These are phyloP conservation scores for Pharmacophagus antenor DNA, from an alignment of 2,888 invertebrate species.

Conservation along the genomic window DNA sequence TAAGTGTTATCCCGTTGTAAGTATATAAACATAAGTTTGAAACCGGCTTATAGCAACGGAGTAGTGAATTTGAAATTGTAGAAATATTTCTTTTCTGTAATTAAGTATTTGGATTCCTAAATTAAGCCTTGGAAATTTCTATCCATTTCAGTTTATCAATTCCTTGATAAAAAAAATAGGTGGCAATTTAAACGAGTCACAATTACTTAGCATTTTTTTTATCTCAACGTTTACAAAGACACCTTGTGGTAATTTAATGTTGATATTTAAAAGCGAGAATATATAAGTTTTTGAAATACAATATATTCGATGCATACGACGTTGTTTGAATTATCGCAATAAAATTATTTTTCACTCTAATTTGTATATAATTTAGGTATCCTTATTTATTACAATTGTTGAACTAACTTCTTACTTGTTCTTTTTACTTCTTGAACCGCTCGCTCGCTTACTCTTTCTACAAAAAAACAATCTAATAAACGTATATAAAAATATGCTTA, in stretches of 20 bases:
- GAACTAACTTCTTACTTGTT: too few species aligned
- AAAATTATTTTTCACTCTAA: not conserved
- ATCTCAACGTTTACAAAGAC: not conserved
- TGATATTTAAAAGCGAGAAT: not conserved
- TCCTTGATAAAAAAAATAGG: not conserved
- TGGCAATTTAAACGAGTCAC: constrained; percentile 1
- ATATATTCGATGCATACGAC: not conserved
- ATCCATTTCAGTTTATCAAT: not conserved
- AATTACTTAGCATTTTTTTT: not conserved
- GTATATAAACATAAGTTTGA: too few species aligned
- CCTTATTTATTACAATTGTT: not conserved
- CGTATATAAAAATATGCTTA: too few species aligned
- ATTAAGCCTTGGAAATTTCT: not conserved
- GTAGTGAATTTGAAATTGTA: not conserved
- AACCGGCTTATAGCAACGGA: not conserved
- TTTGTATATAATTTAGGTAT: not conserved
- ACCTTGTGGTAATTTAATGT: not conserved
- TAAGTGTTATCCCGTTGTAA: not conserved
- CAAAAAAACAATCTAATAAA: too few species aligned
- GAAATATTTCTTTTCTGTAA: not conserved
- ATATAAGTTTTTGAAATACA: not conserved
- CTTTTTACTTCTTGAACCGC: too few species aligned
- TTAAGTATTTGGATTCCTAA: not conserved
- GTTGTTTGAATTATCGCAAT: not conserved
- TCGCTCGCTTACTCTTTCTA: too few species aligned